Base-by-base conservation (phyloP, 2,888 invertebrate species). In the Acrobasis repandana region DNA sequence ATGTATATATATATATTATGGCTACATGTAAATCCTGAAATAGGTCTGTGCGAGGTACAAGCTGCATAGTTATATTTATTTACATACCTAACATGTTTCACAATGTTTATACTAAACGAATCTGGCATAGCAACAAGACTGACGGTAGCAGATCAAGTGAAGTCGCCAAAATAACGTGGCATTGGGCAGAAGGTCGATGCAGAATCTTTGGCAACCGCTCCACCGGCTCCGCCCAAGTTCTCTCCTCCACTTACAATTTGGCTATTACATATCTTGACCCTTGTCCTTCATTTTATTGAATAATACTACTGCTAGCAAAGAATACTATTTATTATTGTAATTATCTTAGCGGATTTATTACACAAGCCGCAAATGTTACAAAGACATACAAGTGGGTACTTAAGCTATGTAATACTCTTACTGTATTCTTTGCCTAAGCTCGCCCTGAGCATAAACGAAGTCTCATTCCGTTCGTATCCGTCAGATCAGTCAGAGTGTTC, bases 191-290 rank as follows among this genome's bases (percentile, higher is more conserved):
- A 87, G 89, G 89, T 86, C 89, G 85, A 80, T 92, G 92, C 93
- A 93, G 92, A 93, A 93, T 93, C 88, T 88, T 93, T 92, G 93
- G 93, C 93, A 93, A 92, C 89, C 85, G 81, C 86, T 84, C 86
- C 85, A 77, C 86, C 82, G 86, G 90, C 78, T 73, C 75, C 74
- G 34, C 51, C 14, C 70, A 75, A 67, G 68, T 67, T 68, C 70
- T 69, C 34, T 36, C 58, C 36, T 33, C 49, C 18, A 14, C 57
- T 48, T 57, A 47, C 48, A 57, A 33, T 49, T 48, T 36, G 28
- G 34, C 58, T 20, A 49, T 48, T 48, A 34, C 49, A 34, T 20
- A 47, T 28, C 6, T 28, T 28, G 28, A 15, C 11, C 34, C 28
- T n/a, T 14, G 10, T 11, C 38, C 10, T 43, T 43, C n/a, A 43